Evolutionary conservation across 1,140 invertebrate genomes (phyloP).

Genomic region (Lordiphosa mommai): DNA sequence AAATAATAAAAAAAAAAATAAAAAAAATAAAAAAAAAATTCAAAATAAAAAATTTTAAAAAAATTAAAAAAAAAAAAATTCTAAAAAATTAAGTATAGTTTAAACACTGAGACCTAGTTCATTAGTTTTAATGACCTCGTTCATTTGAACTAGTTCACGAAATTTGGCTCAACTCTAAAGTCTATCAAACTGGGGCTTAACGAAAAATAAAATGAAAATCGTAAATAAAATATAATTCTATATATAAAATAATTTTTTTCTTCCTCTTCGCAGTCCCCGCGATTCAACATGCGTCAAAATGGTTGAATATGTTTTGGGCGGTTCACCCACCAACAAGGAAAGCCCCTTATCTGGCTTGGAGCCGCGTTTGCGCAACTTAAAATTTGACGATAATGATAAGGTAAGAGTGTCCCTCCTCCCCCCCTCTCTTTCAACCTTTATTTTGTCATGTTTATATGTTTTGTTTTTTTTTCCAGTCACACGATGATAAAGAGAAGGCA

Average conservation of each 20-base stretch:
- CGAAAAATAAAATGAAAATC: background rate
- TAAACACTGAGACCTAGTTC: too few relatives aligned
- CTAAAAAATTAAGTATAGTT: too few relatives aligned
- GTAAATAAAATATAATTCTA: background rate
- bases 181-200: too few relatives aligned
- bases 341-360: conserved; percentile 83
- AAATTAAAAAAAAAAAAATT: too few relatives aligned
- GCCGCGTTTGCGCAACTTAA: conserved; percentile 86
- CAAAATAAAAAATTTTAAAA: too few relatives aligned
- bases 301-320: conserved; percentile 97
- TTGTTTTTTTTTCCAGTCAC: conserved; percentile 68
- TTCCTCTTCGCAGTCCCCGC: conserved; percentile 81
- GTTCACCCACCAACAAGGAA: conserved; percentile 91
- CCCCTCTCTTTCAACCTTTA: background rate
- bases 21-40: too few relatives aligned
- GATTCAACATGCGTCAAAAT: conserved; percentile 93
- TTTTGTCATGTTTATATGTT: background rate
- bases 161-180: too few relatives aligned
- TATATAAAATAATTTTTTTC: background rate
- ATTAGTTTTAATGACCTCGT: too few relatives aligned
- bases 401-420: conserved; percentile 22
- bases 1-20: too few relatives aligned
- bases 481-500: conserved; percentile 85
- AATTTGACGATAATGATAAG: conserved; percentile 82
- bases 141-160: too few relatives aligned